Evolutionary conservation across 1,140 invertebrate genomes (phyloP).

Genomic region (Pararge aegeria): DNA sequence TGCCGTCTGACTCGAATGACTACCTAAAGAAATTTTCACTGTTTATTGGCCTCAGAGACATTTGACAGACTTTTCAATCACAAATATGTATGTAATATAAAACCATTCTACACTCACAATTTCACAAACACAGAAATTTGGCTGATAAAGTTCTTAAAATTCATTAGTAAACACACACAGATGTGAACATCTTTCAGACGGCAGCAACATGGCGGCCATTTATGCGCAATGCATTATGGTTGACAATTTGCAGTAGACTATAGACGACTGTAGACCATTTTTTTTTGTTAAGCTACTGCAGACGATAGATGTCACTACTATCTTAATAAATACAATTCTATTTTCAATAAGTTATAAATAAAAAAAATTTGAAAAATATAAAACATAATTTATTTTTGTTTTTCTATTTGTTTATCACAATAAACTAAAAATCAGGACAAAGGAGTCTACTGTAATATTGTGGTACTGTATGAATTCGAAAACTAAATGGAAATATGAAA

Average conservation of each 20-base stretch:
- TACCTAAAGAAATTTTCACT: conserved; percentile 80
- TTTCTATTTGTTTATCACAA: no score
- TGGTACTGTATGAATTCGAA: no score
- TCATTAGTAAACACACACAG: conserved; percentile 80
- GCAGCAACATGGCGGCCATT: conserved; percentile 80
- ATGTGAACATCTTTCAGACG: conserved; percentile 80
- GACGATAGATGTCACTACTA: conserved; percentile 50
- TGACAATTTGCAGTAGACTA: conserved; percentile 77
- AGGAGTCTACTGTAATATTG: no score
- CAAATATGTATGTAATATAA: conserved; percentile 71
- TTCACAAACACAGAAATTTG: conserved; percentile 78
- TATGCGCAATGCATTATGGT: conserved; percentile 80
- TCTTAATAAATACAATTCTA: conserved; percentile 2
- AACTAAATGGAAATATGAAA: no score
- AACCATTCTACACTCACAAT: conserved; percentile 79
- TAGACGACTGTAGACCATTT: conserved; percentile 52
- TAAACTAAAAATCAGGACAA: no score
- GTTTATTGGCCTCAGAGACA: conserved; percentile 79
- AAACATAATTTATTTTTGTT: no score
- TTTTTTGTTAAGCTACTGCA: not conserved
- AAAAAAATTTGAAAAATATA: no score
- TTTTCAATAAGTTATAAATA: no score
- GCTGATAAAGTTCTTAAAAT: conserved; percentile 76
- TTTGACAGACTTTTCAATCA: conserved; percentile 75
- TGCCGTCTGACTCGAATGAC: conserved; percentile 80